Evolutionary conservation across 2,888 invertebrate species (phyloP).

Genomic region (Helicoverpa assulta): DNA sequence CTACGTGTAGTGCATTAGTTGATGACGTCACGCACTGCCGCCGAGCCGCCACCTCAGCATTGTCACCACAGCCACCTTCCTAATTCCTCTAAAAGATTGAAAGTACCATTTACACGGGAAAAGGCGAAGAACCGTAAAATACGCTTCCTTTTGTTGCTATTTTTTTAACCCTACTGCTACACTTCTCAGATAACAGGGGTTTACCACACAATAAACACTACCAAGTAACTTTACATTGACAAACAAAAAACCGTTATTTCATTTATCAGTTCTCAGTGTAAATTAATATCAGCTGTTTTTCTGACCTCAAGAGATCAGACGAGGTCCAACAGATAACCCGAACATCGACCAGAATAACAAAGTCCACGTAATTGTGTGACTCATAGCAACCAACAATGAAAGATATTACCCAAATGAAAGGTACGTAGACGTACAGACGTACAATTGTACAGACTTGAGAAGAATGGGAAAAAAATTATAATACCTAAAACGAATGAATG

Average conservation of each 20-base stretch:
- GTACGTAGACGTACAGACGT: conserved; percentile 40
- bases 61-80: conserved; percentile 62
- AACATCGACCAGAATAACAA: conserved; percentile 48
- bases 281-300: conserved; percentile 47
- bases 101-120: conserved; percentile 76
- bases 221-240: neutral
- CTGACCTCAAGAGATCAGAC: conserved; percentile 35
- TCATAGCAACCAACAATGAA: conserved; percentile 39
- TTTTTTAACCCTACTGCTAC: conserved; percentile 33
- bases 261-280: conserved; percentile 28
- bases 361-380: conserved; percentile 49
- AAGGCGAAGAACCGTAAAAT: conserved; percentile 72
- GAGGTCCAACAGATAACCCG: conserved; percentile 41
- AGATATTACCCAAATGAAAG: conserved; percentile 53
- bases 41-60: conserved; percentile 57
- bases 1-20: conserved; percentile 82
- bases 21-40: conserved; percentile 85
- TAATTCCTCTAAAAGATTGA: conserved; percentile 84
- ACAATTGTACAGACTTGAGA: conserved; percentile 55
- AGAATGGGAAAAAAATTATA: conserved; percentile 77
- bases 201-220: conserved; percentile 3
- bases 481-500: conserved; percentile 86
- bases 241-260: conserved; percentile 17
- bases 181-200: neutral
- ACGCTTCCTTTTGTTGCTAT: conserved; percentile 62